These are phyloP conservation scores for Electrona antarctica DNA, from an alignment of 2,113 vertebrate genomes.

Conservation along the genomic window DNA sequence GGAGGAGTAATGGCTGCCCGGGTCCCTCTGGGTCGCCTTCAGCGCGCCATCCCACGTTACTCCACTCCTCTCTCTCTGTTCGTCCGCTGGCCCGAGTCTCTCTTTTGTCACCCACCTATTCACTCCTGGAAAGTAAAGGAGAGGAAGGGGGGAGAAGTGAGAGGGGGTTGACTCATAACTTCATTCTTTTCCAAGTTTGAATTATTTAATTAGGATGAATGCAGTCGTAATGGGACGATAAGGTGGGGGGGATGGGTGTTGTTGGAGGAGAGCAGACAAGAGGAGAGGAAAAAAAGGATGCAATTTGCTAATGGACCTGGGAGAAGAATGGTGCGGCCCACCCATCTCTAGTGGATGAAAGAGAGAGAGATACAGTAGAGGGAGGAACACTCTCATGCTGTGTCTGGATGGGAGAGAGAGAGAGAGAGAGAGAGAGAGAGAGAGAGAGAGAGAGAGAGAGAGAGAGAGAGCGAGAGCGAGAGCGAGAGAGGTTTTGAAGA, in stretches of 20 bases:
- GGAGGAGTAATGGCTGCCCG: conserved; percentile 38
- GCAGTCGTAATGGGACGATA: conserved; percentile 61
- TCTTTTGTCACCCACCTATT: not conserved
- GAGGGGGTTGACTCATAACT: conserved; percentile 42
- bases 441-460: not conserved
- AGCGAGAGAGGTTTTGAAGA: conserved; percentile 51
- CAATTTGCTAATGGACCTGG: conserved; percentile 81
- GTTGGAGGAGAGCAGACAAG: conserved; percentile 9
- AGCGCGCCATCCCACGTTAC: conserved; percentile 13
- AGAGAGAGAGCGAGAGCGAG: not conserved
- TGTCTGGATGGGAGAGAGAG: conserved; percentile 28
- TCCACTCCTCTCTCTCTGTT: conserved; percentile 31
- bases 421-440: conserved; percentile 6
- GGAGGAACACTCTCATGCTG: conserved; percentile 6
- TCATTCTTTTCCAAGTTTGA: conserved; percentile 69
- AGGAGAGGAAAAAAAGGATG: conserved; percentile 21
- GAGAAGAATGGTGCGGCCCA: conserved; percentile 54
- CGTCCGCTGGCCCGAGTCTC: not conserved
- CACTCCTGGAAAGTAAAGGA: conserved; percentile 52
- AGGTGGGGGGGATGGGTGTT: conserved; percentile 40
- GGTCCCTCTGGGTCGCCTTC: conserved; percentile 63
- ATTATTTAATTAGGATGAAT: conserved; percentile 65
- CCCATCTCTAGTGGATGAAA: conserved; percentile 35
- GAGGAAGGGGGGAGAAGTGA: conserved; percentile 5
- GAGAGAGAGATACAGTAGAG: not conserved